Conservation (phyloP, 2,113 vertebrate species). For the Eupsittula cactorum region DNA sequence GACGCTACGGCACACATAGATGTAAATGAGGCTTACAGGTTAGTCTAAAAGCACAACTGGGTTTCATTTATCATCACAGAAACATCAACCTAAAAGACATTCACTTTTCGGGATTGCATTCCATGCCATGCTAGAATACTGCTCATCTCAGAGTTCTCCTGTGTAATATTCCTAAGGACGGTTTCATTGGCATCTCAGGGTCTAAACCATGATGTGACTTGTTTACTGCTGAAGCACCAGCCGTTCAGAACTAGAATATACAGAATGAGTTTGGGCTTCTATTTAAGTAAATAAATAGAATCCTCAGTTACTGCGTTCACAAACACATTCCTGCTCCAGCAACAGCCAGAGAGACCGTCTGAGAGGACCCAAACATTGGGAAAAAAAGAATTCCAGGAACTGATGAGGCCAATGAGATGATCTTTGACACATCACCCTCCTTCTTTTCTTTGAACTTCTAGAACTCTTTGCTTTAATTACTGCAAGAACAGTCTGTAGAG, state of each 20-base stretch:
- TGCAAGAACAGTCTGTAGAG: neutral
- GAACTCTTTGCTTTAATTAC: neutral
- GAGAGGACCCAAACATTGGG: neutral
- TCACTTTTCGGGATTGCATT: neutral
- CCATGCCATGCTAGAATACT: neutral
- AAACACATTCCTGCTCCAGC: neutral
- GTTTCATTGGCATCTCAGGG: neutral
- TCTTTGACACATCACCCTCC: neutral
- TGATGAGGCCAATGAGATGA: neutral
- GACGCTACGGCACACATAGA: neutral
- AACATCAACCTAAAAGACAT: neutral
- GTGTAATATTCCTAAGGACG: neutral
- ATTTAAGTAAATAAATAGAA: neutral
- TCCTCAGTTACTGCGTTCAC: rapidly evolving
- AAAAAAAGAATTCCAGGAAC: neutral
- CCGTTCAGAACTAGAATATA: neutral
- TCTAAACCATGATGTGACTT: neutral
- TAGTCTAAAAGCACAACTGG: neutral
- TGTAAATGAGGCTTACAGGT: neutral
- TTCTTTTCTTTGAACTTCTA: neutral
- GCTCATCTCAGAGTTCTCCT: neutral
- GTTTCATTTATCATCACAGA: neutral
- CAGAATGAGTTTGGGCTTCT: neutral
- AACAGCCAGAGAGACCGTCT: neutral
- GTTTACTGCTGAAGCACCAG: neutral